Conservation (phyloP, 2,797 vertebrate genomes). For the Phrynocephalus forsythii region DNA sequence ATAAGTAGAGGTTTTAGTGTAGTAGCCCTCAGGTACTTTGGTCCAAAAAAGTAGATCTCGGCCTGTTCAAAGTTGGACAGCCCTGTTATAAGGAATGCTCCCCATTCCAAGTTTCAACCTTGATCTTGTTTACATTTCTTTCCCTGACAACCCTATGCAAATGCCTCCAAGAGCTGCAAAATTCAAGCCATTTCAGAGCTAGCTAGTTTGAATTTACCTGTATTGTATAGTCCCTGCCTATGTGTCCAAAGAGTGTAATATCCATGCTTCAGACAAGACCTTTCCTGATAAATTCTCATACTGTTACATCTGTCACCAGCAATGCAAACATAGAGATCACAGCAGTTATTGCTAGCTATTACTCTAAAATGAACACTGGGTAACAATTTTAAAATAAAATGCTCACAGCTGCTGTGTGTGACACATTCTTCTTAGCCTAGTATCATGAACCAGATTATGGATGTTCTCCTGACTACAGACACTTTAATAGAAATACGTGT, state of each 20-base stretch:
- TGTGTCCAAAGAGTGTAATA: background rate
- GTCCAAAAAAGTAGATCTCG: too few relatives aligned
- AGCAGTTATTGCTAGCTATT: background rate
- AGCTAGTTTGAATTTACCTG: background rate
- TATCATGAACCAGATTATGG: conserved; percentile 4
- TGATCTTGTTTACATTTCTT: background rate
- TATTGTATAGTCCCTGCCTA: background rate
- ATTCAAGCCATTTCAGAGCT: background rate
- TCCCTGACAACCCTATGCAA: background rate
- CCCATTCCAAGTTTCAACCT: background rate
- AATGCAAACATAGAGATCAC: conserved; percentile 8
- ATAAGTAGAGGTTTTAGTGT: too few relatives aligned
- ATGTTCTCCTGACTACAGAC: background rate
- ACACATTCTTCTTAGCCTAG: background rate
- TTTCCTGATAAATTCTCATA: background rate
- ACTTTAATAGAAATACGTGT: background rate
- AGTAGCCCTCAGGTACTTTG: too few relatives aligned
- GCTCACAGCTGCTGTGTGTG: background rate
- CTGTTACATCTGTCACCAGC: background rate
- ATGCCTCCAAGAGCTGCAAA: background rate
- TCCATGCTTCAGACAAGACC: background rate
- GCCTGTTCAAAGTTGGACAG: too few relatives aligned
- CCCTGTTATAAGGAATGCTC: background rate
- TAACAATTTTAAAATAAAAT: background rate
- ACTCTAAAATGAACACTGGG: background rate